Percentiles rank a stretch among this genome's conserved stretches.
These are phyloP conservation scores for Syngnathus typhle DNA, from an alignment of 2,113 vertebrate species.

Conservation along the genomic window DNA sequence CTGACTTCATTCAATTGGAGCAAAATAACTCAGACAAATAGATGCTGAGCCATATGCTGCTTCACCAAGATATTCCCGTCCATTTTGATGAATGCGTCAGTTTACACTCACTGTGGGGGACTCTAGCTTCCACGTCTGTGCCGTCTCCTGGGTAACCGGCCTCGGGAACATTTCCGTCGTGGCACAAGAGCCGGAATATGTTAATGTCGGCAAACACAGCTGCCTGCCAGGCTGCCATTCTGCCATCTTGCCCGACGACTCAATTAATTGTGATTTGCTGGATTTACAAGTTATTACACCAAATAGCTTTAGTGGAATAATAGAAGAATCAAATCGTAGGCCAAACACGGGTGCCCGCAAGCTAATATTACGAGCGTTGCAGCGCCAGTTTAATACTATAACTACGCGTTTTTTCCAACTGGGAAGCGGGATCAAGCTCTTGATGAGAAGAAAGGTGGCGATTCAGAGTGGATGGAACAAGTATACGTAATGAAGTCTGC, in stretches of 20 bases:
- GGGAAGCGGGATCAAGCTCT: conserved; percentile 15
- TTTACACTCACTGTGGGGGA: not conserved
- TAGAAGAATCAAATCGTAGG: not conserved
- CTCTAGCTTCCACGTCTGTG: not conserved
- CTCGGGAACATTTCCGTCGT: conserved; percentile 1
- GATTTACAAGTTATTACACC: conserved; percentile 25
- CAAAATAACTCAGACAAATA: not conserved
- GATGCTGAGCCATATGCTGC: too few relatives aligned
- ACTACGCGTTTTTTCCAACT: conserved; percentile 29
- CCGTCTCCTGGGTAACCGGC: not conserved
- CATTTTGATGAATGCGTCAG: not conserved
- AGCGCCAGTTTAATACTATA: conserved; percentile 15
- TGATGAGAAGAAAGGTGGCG: conserved; percentile 7
- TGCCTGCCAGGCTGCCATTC: not conserved
- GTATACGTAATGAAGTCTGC: not conserved
- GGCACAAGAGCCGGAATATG: conserved; percentile 30
- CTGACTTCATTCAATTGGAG: not conserved
- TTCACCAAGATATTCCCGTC: not conserved
- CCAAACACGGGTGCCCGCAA: conserved; percentile 39
- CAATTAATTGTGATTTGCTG: conserved; percentile 35
- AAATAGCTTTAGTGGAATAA: not conserved
- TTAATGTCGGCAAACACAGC: conserved; percentile 36
- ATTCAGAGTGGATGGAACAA: conserved; percentile 1
- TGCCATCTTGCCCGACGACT: conserved; percentile 17
- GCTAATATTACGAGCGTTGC: conserved; percentile 22